phyloP scores from a whole-genome alignment of 2,113 vertebrate genomes.

The Polyodon spathula region DNA sequence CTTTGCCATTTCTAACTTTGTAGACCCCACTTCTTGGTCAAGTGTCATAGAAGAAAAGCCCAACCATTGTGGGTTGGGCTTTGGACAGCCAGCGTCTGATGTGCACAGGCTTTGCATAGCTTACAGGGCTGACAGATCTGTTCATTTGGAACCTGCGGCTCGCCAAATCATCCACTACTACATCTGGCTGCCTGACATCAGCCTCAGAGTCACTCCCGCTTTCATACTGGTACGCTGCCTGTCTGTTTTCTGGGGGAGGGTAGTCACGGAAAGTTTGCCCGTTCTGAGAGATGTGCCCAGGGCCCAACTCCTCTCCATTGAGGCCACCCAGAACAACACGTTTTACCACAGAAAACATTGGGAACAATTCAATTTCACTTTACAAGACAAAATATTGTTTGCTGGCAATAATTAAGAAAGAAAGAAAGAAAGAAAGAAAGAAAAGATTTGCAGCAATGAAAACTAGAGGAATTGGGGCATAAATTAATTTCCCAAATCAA shows the following conservation, averaged over 20 bases:
- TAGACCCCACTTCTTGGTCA: constrained; percentile 4
- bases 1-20: constrained; percentile 41
- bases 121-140: constrained; percentile 50
- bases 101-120: constrained; percentile 54
- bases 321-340: constrained; percentile 12
- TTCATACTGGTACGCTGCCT: constrained; percentile 46
- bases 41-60: constrained; percentile 30
- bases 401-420: too few relatives aligned
- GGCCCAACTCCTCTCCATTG: constrained; percentile 41
- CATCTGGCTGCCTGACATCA: constrained; percentile 58
- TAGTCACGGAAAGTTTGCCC: constrained; percentile 38
- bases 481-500: too few relatives aligned
- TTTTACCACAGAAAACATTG: too few relatives aligned
- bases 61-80: constrained; percentile 28
- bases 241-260: constrained; percentile 32
- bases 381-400: too few relatives aligned
- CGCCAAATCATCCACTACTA: constrained; percentile 75
- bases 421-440: too few relatives aligned
- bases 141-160: constrained; percentile 68
- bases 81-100: constrained; percentile 34
- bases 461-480: too few relatives aligned
- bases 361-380: too few relatives aligned
- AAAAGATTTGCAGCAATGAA: too few relatives aligned
- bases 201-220: constrained; percentile 67
- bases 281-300: constrained; percentile 36